Conservation (phyloP, 2,113 vertebrate genomes). For the Siphamia tubifer region DNA sequence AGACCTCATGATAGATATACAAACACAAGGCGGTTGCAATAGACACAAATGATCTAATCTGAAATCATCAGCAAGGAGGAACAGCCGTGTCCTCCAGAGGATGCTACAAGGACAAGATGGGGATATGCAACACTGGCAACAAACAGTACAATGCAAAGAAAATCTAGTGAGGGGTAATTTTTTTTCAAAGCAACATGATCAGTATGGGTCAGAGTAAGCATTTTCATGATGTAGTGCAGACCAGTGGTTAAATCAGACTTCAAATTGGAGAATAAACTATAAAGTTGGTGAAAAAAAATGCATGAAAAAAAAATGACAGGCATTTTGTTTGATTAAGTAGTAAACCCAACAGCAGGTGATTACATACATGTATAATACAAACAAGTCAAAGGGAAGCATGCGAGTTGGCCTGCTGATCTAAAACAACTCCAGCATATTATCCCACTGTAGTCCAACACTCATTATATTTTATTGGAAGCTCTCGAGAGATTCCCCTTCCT, state of each 20-base stretch:
- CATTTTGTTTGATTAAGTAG: no score
- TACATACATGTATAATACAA: no score
- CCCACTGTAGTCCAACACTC: not conserved
- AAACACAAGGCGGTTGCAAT: not conserved
- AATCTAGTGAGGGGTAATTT: conserved; percentile 5
- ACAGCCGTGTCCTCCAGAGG: not conserved
- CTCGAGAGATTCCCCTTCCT: conserved; percentile 36
- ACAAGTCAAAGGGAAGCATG: not conserved
- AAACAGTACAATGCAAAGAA: conserved; percentile 26
- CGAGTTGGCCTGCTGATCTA: not conserved
- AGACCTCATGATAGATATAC: conserved; percentile 15
- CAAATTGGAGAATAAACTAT: not conserved
- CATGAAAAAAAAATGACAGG: no score
- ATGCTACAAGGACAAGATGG: conserved; percentile 11
- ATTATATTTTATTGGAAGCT: conserved; percentile 12
- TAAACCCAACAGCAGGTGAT: no score
- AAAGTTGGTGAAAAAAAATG: no score
- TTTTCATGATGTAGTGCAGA: conserved; percentile 9
- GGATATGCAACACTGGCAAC: conserved; percentile 54
- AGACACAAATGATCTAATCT: conserved; percentile 12
- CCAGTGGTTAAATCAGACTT: not conserved
- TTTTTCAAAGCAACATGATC: conserved; percentile 13
- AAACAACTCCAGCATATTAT: not conserved
- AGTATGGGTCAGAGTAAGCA: conserved; percentile 28
- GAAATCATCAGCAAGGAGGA: conserved; percentile 9